Evolutionary conservation across 2,888 invertebrate genomes (phyloP).

Genomic region (Bhutanitis thaidina): DNA sequence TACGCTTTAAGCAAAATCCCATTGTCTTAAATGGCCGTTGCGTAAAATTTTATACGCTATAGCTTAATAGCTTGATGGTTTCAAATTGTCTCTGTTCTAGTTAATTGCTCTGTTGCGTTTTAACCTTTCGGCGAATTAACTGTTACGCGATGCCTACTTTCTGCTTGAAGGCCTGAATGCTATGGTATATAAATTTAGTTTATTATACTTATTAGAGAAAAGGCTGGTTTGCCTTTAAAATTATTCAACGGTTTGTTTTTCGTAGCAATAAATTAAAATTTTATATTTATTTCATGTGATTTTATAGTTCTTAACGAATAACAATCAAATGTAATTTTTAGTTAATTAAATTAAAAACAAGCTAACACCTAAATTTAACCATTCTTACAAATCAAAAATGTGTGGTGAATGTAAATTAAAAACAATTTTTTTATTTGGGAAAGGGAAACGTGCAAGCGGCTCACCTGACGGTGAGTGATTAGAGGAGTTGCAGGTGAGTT

Average conservation of each 20-base stretch:
- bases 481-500: too few relatives aligned
- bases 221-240: background rate
- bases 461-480: too few relatives aligned
- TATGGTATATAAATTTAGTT: background rate
- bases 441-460: too few relatives aligned
- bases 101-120: slow-evolving; percentile 12
- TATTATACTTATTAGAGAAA: background rate
- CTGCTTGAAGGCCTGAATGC: background rate
- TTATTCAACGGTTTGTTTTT: background rate
- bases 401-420: too few relatives aligned
- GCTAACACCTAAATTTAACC: too few relatives aligned
- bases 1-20: background rate
- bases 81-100: slow-evolving; percentile 1
- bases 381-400: too few relatives aligned
- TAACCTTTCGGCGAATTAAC: slow-evolving; percentile 5
- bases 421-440: too few relatives aligned
- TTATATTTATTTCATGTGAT: background rate
- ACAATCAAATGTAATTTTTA: too few relatives aligned
- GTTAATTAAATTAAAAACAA: too few relatives aligned
- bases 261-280: background rate
- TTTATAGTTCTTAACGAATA: too few relatives aligned
- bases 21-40: background rate
- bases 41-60: slow-evolving; percentile 5
- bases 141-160: background rate
- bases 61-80: background rate